Percentiles rank a stretch among this genome's conserved stretches.
Evolutionary conservation across 2,888 invertebrate genomes (phyloP).

Genomic region (Ceratothoa steindachneri): DNA sequence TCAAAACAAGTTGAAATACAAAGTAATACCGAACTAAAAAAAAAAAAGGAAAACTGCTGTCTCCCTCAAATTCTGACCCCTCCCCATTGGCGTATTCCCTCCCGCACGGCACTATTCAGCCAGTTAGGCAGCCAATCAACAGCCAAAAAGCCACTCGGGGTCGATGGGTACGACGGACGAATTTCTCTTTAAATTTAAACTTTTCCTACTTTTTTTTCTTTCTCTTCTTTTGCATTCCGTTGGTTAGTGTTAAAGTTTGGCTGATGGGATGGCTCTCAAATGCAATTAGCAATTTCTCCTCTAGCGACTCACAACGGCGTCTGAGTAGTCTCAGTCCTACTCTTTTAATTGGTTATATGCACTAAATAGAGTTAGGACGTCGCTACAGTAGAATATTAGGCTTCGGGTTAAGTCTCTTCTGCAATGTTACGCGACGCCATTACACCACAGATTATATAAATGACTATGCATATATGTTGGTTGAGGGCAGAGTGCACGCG

Average conservation of each 20-base stretch:
- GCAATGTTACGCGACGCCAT: too few relatives aligned
- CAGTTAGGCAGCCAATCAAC: neutral
- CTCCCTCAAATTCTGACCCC: neutral
- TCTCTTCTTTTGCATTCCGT: slow-evolving; percentile 2
- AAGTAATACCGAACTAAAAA: too few relatives aligned
- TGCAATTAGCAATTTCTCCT: neutral
- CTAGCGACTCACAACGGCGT: too few relatives aligned
- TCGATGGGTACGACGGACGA: slow-evolving; percentile 7
- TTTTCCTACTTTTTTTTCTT: slow-evolving; percentile 3
- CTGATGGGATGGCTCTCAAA: neutral
- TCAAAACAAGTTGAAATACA: too few relatives aligned
- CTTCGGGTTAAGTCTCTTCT: too few relatives aligned
- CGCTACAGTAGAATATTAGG: too few relatives aligned
- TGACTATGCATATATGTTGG: too few relatives aligned
- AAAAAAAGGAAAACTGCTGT: neutral
- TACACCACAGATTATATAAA: too few relatives aligned
- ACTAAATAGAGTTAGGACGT: too few relatives aligned
- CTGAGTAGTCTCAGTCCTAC: too few relatives aligned
- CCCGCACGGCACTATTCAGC: slow-evolving; percentile 13
- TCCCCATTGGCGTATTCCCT: neutral
- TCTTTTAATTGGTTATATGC: too few relatives aligned
- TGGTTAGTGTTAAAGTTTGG: slow-evolving; percentile 5
- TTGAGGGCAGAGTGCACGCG: too few relatives aligned
- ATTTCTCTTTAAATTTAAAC: neutral
- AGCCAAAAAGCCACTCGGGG: neutral